phyloP scores from a whole-genome alignment of 1,140 invertebrate genomes.

The Pomacea maculata region DNA sequence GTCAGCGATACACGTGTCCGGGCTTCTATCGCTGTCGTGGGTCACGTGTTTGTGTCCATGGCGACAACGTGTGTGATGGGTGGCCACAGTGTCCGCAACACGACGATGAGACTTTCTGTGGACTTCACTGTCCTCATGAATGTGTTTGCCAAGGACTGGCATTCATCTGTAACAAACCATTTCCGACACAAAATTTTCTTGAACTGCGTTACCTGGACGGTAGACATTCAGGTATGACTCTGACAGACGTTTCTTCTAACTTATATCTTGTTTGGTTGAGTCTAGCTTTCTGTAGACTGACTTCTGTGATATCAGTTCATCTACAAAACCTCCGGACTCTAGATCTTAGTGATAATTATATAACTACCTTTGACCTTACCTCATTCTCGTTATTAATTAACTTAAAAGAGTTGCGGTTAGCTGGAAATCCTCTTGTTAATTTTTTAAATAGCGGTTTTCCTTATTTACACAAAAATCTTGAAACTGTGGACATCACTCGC shows the following conservation, averaged over 20 bases:
- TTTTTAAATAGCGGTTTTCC: neutral
- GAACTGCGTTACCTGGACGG: constrained; percentile 5
- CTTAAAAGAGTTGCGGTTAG: constrained; percentile 15
- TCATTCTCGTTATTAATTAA: constrained; percentile 9
- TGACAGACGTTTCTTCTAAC: neutral
- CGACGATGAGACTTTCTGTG: constrained; percentile 29
- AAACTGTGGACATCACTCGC: neutral
- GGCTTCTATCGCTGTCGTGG: constrained; percentile 21
- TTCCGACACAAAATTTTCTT: neutral
- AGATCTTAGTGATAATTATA: constrained; percentile 22
- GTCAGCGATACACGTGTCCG: constrained; percentile 13
- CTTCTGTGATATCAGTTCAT: neutral
- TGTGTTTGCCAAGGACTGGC: constrained; percentile 18
- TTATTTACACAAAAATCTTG: neutral
- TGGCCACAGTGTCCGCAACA: constrained; percentile 24
- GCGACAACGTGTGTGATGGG: constrained; percentile 15
- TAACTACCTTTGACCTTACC: constrained; percentile 1
- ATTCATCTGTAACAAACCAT: constrained; percentile 2
- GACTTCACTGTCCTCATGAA: constrained; percentile 29
- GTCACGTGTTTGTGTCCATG: constrained; percentile 18
- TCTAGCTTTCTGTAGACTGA: neutral
- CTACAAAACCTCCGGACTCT: constrained; percentile 2
- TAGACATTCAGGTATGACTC: neutral
- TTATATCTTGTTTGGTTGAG: constrained; percentile 3
- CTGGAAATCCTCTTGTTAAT: neutral